Base-by-base conservation (phyloP, 1,140 invertebrate species). In the Hylaeus anthracinus region DNA sequence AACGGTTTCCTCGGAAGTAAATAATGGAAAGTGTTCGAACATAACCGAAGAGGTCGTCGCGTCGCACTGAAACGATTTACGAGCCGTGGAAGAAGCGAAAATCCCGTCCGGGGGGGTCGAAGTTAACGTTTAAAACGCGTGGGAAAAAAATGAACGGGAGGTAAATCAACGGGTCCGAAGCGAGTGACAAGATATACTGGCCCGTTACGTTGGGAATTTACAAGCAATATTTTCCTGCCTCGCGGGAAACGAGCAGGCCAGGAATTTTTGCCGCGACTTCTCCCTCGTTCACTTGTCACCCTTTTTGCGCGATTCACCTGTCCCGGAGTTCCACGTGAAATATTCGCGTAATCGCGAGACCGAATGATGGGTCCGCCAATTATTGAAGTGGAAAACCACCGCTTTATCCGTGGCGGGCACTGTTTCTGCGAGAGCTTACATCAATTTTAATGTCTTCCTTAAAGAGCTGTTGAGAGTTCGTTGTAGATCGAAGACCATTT, bases 121-220 rank as follows among this genome's bases (percentile, higher is more conserved):
- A 53, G 60, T 56, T 56, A 79, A 56, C 51, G 76, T 64, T 26
- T 39, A 56, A 64, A 79, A 72, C 55, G 41, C 9, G 60, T 26
- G 41, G 5, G 48, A 67, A 76, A 41, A 51, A 43, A 60, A 72
- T 43, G 56, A 79, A 71, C 45, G n/a, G 39, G 51, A 45, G 12
- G 66, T 77, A 77, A 77, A 77, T 69, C 67, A 72, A 71, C 63
- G 26, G 58, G 56, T 53, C 5, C 43, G n/a, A 55, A 15, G 26
- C 45, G 45, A 2, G 39, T n/a, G 66, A 81, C 70, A 76, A 81
- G 73, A 76, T 80, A 80, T 75, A 80, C 37, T n/a, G 76, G 63
- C 56, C 10, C 39, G 78, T 80, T 51, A 37, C n/a, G 8, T 53
- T 5, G 63, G 64, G 61, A 75, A 80, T 80, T 80, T 80, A 80